Evolutionary conservation across 2,888 invertebrate genomes (phyloP).

Genomic region (Hypomecis atomaria): DNA sequence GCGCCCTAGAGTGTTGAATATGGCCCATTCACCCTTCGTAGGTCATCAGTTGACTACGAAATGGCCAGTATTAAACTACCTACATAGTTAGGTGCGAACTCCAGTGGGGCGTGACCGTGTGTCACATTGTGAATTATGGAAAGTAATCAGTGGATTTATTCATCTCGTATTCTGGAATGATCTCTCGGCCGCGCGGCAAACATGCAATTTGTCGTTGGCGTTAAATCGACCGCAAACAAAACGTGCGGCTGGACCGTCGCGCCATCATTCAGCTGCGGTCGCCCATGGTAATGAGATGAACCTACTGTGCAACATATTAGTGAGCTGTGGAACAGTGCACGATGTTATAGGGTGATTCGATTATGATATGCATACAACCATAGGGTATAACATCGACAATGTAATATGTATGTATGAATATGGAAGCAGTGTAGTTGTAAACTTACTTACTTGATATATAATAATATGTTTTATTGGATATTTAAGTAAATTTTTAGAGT

Average conservation of each 20-base stretch:
- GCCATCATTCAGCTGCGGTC: slow-evolving; percentile 84
- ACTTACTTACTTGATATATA: too few species aligned
- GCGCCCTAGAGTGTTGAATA: too few species aligned
- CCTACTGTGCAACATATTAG: slow-evolving; percentile 64
- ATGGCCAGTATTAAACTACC: too few species aligned
- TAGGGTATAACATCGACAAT: background rate
- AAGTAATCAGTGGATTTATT: slow-evolving; percentile 69
- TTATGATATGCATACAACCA: slow-evolving; percentile 3
- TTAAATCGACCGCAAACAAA: slow-evolving; percentile 85
- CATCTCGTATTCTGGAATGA: slow-evolving; percentile 70
- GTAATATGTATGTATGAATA: too few species aligned
- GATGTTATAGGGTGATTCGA: slow-evolving; percentile 12
- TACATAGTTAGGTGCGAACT: slow-evolving; percentile 1
- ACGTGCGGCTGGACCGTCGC: slow-evolving; percentile 68
- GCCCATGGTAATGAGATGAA: slow-evolving; percentile 83
- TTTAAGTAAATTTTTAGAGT: too few species aligned
- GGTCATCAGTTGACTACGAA: too few species aligned
- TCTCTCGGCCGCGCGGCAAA: slow-evolving; percentile 77
- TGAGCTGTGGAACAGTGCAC: slow-evolving; percentile 18
- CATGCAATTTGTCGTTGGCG: slow-evolving; percentile 82
- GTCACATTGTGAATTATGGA: slow-evolving; percentile 35
- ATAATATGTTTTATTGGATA: too few species aligned
- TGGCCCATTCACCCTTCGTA: too few species aligned
- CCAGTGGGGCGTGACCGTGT: slow-evolving; percentile 6
- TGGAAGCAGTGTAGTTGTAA: too few species aligned